Base-by-base conservation (phyloP, 2,797 vertebrate species). In the Sebastes cheni region DNA sequence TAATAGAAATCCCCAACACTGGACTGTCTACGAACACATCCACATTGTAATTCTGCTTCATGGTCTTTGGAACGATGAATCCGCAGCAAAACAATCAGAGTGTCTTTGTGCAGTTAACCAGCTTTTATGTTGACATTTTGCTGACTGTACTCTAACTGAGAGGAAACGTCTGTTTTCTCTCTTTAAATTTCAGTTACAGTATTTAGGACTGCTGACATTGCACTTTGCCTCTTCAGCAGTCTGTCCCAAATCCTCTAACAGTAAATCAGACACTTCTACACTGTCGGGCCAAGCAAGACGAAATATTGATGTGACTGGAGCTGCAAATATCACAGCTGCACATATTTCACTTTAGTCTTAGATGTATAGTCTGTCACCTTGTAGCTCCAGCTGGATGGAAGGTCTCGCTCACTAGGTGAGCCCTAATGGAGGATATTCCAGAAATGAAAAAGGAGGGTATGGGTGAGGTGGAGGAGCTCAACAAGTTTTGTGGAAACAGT, bases 161-260 rank as follows among this genome's bases (percentile, higher is more conserved):
- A 61, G 25, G 0, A 62, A 68, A 74, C n/a, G 42, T 60, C 27
- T 54, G 12, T 42, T 42, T 42, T 42, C 39, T 42, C 39, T 42
- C 12, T 65, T 83, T 22, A 8, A 2, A 61, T 52, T 72, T 69
- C 34, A 36, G 50, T 83, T 64, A 27, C 2, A 23, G 39, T 14
- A 25, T 29, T 42, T 56, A 52, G 50, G 5, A 68, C 36, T 52
- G 67, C 81, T 82, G 64, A 84, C 58, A 2, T 25, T 11, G 65
- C 52, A 27, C 59, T 36, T 30, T 52, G 29, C 56, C 22, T 58
- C 56, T 29, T 80, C 67, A 82, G 77, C 75, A 72, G 25, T 66
- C 66, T 18, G 16, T 4, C 25, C 66, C 2, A 79, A 78, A 86
- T 84, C 77, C 73, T 72, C 85, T 60, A 67, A 20, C 46, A 20